phyloP scores from a whole-genome alignment of 2,113 vertebrate species.

The Clinocottus analis region DNA sequence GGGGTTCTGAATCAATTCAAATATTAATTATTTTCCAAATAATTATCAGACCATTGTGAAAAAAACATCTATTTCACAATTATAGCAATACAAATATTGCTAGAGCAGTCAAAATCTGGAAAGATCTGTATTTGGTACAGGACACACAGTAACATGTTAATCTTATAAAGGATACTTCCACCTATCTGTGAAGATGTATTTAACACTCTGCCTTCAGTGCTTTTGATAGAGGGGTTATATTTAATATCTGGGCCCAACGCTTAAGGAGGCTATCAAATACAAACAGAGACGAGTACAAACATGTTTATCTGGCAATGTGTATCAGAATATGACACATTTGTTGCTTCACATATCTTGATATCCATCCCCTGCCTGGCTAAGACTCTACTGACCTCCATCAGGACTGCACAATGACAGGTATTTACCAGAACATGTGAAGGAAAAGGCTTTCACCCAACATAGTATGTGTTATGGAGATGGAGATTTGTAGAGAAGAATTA shows the following conservation, averaged over 20 bases:
- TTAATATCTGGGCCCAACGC: not conserved
- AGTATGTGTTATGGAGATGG: not conserved
- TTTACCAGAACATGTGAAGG: not conserved
- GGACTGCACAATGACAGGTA: not conserved
- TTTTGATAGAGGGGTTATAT: not conserved
- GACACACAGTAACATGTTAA: not conserved
- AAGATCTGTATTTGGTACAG: not conserved
- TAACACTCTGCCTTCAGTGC: not conserved
- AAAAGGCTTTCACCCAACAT: not conserved
- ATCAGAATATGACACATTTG: constrained; percentile 17
- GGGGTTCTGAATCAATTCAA: not conserved
- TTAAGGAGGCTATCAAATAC: not conserved
- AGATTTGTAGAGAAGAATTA: not conserved
- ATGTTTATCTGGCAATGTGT: constrained; percentile 41
- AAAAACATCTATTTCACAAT: not conserved
- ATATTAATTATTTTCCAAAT: not conserved
- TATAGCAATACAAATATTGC: not conserved
- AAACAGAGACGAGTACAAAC: constrained; percentile 5
- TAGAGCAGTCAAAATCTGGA: not conserved
- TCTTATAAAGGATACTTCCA: not conserved
- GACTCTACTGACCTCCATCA: constrained; percentile 16
- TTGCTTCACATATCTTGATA: constrained; percentile 20
- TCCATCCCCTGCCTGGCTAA: not conserved
- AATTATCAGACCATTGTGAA: not conserved
- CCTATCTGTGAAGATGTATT: not conserved